Evolutionary conservation across 2,113 vertebrate species (phyloP), one percentile per base, ranked within the genome.

Genomic region (Cynoglossus semilaevis): DNA sequence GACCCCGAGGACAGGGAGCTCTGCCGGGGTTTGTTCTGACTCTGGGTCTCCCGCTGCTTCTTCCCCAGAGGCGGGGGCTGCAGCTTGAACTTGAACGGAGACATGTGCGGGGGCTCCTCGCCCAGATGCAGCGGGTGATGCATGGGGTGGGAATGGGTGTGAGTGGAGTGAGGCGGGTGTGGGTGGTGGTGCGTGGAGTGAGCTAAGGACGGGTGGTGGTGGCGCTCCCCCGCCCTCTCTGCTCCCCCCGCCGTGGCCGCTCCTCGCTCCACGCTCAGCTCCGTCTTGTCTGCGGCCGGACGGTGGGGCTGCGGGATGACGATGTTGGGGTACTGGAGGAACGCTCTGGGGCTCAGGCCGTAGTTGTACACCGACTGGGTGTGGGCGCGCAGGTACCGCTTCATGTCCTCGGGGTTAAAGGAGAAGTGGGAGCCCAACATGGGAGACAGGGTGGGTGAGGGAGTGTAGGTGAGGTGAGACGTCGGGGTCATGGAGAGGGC

Each of bases 321-420:
- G 53, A 94, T 92, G 85, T 92, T 92, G 15, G 94, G 94, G 83
- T 95, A 95, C 78, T 95, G 94, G 51, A 95, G 91, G 83, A 95
- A 94, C 45, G 94, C 94, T 13, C 94, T 86, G 29, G 94, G 94
- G 76, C 94, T 94, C 67, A 96, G 94, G 88, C 94, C 94, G 77
- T 96, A 96, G 88, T 95, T 95, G 82, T 94, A 94, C 43, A 95
- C 93, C 1, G 93, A 94, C 89, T 95, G 94, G 63, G 93, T 94
- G 79, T 96, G 94, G 15, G 94, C 94, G 88, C 95, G 92, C 76
- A 96, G 89, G 90, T 95, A 95, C 80, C 93, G 93, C 81, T 95
- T 94, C 94, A 96, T 95, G 91, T 96, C 94, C 80, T 96, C 93
- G 0, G 94, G 91, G 84, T 92, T 95, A 80, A 96, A 96, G 73